These are phyloP conservation scores for Batillaria attramentaria DNA, from an alignment of 1,140 invertebrate species.

Conservation along the genomic window DNA sequence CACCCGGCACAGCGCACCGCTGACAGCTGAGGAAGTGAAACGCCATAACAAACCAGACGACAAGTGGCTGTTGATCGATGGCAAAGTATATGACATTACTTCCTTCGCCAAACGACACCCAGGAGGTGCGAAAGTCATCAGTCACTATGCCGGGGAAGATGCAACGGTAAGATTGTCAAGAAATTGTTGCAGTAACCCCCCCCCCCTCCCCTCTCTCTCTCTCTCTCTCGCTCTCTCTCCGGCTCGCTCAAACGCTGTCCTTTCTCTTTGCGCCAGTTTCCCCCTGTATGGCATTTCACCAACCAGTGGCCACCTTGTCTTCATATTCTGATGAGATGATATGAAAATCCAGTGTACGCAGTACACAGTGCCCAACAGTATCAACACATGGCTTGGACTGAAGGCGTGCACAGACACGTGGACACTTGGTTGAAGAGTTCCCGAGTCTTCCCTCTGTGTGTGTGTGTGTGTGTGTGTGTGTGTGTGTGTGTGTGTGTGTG, in stretches of 20 bases:
- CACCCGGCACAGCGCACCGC: conserved; percentile 2
- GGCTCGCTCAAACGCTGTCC: no score
- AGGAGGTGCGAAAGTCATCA: conserved; percentile 67
- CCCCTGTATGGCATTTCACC: no score
- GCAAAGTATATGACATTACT: conserved; percentile 69
- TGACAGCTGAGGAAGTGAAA: conserved; percentile 58
- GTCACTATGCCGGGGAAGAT: conserved; percentile 69
- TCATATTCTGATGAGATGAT: no score
- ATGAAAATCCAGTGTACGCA: no score
- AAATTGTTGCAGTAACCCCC: background rate
- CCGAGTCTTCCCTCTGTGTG: background rate
- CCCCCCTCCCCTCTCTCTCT: no score
- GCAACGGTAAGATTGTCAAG: conserved; percentile 62
- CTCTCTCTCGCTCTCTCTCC: no score
- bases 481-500: background rate
- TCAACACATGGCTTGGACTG: no score
- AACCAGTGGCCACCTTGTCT: no score
- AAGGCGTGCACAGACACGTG: no score
- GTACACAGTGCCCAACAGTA: no score
- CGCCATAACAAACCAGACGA: conserved; percentile 58
- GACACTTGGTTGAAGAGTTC: no score
- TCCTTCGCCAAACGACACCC: conserved; percentile 68
- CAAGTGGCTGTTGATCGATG: conserved; percentile 68
- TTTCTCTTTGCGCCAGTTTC: no score
- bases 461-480: conserved; percentile 4